Evolutionary conservation across 1,140 invertebrate genomes (phyloP), one percentile per base, ranked within the genome.

Genomic region (Orussus abietinus): DNA sequence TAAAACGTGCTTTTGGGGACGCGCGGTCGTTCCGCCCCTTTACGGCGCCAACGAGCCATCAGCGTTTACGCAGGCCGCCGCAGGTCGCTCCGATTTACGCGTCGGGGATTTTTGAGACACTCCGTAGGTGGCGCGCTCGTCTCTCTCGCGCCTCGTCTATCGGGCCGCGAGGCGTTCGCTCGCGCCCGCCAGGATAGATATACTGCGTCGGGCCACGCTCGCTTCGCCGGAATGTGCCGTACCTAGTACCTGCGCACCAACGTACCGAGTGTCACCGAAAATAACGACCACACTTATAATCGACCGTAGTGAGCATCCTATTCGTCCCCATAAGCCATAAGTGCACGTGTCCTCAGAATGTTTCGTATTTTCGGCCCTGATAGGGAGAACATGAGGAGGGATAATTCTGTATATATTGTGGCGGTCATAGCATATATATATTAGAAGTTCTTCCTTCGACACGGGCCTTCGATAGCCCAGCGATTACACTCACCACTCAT

Each of bases 71-170:
- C 1, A 17, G 48, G 51, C 42, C 47, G 44, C 40, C 30, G 45
- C 43, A 48, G 53, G 43, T 51, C 46, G 49, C 53, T 51, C 63
- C 64, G 62, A 66, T 64, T 68, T 66, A 67, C 53, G 65, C n/a
- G 62, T 59, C 53, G 55, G 62, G 59, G 63, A 63, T 52, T 64
- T 66, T 65, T 48, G 57, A 58, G 51, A 60, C 62, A 55, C 57
- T 51, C 44, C 50, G 57, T 56, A 57, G 54, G 55, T 49, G 51
- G 55, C 47, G 38, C 34, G 29, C n/a, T n/a, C 6, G 12, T 48
- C 30, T 53, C 38, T 51, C 42, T 38, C 42, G 46, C 41, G 29
- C 38, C 33, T 21, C 28, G 30, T 47, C 40, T 39, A 42, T 38
- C 40, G 33, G 37, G 38, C 29, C 18, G 28, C 45, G 42, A 37